Conservation (phyloP, 2,113 vertebrate genomes). For the Phylloscopus trochilus region DNA sequence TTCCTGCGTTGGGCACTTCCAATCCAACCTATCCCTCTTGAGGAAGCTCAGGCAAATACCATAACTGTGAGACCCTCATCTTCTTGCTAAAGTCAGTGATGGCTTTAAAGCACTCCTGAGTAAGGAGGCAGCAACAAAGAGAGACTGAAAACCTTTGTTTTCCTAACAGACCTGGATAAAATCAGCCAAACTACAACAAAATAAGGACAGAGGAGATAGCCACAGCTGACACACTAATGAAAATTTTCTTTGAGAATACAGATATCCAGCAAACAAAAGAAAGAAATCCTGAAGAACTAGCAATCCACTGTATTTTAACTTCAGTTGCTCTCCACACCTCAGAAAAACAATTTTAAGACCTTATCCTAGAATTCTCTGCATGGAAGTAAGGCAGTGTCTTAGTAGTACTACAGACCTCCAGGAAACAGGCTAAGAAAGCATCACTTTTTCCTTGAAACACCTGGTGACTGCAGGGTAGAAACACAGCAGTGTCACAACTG, state of each 20-base stretch:
- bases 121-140: not conserved
- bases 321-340: not conserved
- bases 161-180: not conserved
- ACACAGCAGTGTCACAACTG: not conserved
- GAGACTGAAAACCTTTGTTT: not conserved
- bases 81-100: not conserved
- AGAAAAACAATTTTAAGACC: not conserved
- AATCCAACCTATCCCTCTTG: accelerated
- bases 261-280: not conserved
- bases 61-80: not conserved
- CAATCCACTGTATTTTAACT: not conserved
- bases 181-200: not conserved
- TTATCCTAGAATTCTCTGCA: not conserved
- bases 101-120: not conserved
- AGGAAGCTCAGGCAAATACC: not conserved
- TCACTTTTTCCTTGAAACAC: not conserved
- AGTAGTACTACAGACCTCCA: not conserved
- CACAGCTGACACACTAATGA: not conserved
- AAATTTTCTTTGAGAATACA: not conserved
- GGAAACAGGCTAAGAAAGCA: not conserved
- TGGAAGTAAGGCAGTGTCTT: not conserved
- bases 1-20: accelerated
- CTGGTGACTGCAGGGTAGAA: not conserved
- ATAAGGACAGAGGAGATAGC: not conserved
- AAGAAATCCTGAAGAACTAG: not conserved